phyloP scores from a whole-genome alignment of 2,888 invertebrate genomes.

The Tiliacea citrago region DNA sequence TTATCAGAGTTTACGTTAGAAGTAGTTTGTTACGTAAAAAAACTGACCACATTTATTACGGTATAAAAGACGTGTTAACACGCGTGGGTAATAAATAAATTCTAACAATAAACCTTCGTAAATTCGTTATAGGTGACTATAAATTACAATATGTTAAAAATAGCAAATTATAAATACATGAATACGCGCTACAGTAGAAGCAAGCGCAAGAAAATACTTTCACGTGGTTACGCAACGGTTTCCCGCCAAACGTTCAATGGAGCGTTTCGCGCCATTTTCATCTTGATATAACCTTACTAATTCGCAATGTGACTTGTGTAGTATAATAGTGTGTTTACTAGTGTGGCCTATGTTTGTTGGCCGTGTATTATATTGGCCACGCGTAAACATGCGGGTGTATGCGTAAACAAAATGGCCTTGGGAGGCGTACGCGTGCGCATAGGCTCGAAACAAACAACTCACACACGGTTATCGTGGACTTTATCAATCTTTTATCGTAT shows the following conservation, averaged over 20 bases:
- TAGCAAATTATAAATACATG: slow-evolving; percentile 52
- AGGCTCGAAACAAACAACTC: slow-evolving; percentile 78
- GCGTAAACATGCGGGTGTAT: slow-evolving; percentile 84
- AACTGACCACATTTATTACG: slow-evolving; percentile 26
- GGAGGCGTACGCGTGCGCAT: slow-evolving; percentile 79
- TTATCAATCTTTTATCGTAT: slow-evolving; percentile 82
- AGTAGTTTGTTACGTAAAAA: slow-evolving; percentile 16
- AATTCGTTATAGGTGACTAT: slow-evolving; percentile 17
- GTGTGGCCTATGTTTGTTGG: slow-evolving; percentile 69
- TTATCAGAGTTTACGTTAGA: slow-evolving; percentile 29
- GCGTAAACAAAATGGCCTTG: slow-evolving; percentile 89
- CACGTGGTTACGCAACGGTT: slow-evolving; percentile 83
- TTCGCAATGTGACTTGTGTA: slow-evolving; percentile 72
- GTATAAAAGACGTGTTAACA: slow-evolving; percentile 25
- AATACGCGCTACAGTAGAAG: slow-evolving; percentile 19
- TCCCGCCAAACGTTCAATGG: slow-evolving; percentile 88
- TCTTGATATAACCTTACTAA: slow-evolving; percentile 74
- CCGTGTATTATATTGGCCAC: slow-evolving; percentile 76
- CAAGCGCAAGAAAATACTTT: slow-evolving; percentile 79
- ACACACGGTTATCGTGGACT: slow-evolving; percentile 75
- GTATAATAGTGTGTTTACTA: slow-evolving; percentile 66
- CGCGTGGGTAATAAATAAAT: not conserved
- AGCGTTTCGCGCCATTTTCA: slow-evolving; percentile 88
- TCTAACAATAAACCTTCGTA: slow-evolving; percentile 1
- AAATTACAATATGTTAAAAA: slow-evolving; percentile 44